Base-by-base conservation (phyloP, 2,888 invertebrate genomes). In the Brenthis hecate region DNA sequence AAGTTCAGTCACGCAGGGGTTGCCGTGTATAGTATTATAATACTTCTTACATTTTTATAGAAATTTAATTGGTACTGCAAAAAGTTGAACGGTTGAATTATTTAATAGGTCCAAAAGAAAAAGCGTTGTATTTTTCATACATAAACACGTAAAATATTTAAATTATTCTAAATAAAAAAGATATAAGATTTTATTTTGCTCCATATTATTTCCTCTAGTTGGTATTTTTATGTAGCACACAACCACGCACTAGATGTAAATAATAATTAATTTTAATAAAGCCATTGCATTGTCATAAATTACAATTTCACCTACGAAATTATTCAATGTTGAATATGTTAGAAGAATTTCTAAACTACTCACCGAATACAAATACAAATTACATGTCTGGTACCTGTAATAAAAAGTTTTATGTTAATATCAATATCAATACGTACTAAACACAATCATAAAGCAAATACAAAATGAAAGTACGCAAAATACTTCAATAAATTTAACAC, bases 301-400 rank as follows among this genome's bases (percentile, higher is more conserved):
- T 11, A 11, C 36, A 11, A 1, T 43, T 43, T 43, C 11, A 43
- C 36, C 8, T 43, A 43, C 1, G 11, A 43, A 43, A 11, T 11
- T 43, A 43, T 43, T 11, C 36, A 11, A 36, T 11, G 16, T 36
- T 4, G 13, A 4, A 32, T 8, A 6, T 32, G 14, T 13, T 32
- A 32, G 14, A 19, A 23, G 13, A 50, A 61, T 62, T 23, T 53
- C 28, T 11, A 65, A 19, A 69, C 71, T 65, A 67, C 84, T 83
- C 81, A 85, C 85, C 84, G 75, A 75, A 70, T 69, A 65, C 61
- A 54, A 72, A 65, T 72, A 71, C 73, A 74, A 73, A 75, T 85
- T 80, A 85, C 85, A 85, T 84, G 78, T 77, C 79, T 79, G 79
- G 79, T 86, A 86, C 86, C 86, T 85, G 84, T 65, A 82, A 82